Evolutionary conservation across 1,140 invertebrate species (phyloP), one percentile per base, ranked within the genome.

Genomic region (Phenacoccus solenopsis): DNA sequence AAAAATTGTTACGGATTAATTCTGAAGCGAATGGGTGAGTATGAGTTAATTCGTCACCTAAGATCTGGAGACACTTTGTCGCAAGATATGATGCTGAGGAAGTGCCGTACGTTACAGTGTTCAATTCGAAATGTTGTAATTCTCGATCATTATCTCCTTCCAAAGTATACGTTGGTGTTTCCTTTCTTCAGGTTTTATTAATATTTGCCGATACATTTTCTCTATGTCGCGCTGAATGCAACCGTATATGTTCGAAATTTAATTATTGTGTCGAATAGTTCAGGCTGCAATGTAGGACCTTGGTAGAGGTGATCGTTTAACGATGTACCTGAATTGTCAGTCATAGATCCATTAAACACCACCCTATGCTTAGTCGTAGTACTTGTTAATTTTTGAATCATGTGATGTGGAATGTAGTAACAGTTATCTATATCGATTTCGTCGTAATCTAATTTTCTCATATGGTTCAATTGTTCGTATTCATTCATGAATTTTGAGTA

Each of bases 161-260:
- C 79, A 80, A 0, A 80, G 28, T 27, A 80, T 78, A 71, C 72
- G 72, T 68, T 80, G 78, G 72, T 75, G 76, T 49, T 72, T 72
- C 12, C 70, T 28, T 32, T 79, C 76, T 67, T 76, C 71, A n/a
- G 70, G 12, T n/a, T 72, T 68, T 10, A 80, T 73, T 20, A 67
- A 57, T 21, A 79, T 72, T 68, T 77, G 75, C 12, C 77, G 71
- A 72, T 77, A 79, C 77, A 79, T 80, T 73, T 80, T 78, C 24
- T 74, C 72, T 12, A 80, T 77, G 71, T 80, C 79, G 75, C 77
- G 16, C 72, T 75, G 16, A 78, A 69, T 7, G 76, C 78, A 67
- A 74, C 73, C 61, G 57, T n/a, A 69, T 76, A 72, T 22, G 38
- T 69, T 67, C 77, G 49, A 73, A 79, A 79, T 67, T 73, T 56